phyloP scores from a whole-genome alignment of 2,113 vertebrate genomes.

The Pao palembangensis region DNA sequence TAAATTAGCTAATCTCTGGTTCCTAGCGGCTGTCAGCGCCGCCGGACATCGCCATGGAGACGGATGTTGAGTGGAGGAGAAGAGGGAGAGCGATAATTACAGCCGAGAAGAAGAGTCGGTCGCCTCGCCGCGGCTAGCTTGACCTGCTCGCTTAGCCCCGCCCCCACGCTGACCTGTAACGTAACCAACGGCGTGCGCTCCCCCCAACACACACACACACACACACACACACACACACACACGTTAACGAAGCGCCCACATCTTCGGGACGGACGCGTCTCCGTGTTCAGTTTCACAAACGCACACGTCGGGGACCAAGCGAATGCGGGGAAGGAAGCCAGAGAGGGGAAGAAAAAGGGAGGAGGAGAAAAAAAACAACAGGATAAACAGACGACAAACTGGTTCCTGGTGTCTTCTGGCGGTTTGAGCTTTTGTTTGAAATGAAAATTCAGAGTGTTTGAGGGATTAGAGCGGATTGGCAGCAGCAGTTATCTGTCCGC shows the following conservation, averaged over 20 bases:
- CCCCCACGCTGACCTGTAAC: too few species aligned
- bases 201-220: too few species aligned
- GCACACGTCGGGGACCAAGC: conserved; percentile 47
- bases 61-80: conserved; percentile 6
- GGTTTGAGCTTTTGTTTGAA: conserved; percentile 77
- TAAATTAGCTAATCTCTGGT: conserved; percentile 57
- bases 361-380: neutral
- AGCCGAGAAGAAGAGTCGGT: too few species aligned
- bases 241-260: too few species aligned
- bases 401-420: conserved; percentile 69
- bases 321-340: conserved; percentile 53
- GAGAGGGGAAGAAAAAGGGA: conserved; percentile 10
- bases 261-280: neutral
- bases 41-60: conserved; percentile 38
- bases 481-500: conserved; percentile 70
- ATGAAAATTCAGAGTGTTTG: conserved; percentile 79
- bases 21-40: conserved; percentile 45
- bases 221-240: too few species aligned
- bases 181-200: too few species aligned
- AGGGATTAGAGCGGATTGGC: conserved; percentile 78
- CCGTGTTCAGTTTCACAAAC: conserved; percentile 58
- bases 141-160: too few species aligned
- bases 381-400: conserved; percentile 38
- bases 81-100: too few species aligned
- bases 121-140: too few species aligned